Evolutionary conservation across 2,113 vertebrate genomes (phyloP).

Genomic region (Forbesichthys agassizii): DNA sequence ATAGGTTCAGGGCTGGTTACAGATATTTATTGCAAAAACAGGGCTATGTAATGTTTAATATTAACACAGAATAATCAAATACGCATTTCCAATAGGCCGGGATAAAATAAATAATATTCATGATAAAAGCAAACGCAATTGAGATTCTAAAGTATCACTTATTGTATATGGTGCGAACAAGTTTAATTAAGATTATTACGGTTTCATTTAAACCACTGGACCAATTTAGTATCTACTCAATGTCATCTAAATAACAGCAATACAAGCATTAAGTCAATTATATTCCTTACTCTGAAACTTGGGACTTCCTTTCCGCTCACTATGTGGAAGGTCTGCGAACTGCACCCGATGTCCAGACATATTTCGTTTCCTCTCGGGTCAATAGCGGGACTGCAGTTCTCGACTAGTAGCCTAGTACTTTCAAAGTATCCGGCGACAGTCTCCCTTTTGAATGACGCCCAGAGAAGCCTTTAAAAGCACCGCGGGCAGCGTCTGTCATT

Average conservation of each 20-base stretch:
- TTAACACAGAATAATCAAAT: too few relatives aligned
- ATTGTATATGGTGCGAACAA: neutral
- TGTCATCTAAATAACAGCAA: constrained; percentile 16
- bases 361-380: constrained; percentile 33
- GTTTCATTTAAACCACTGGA: neutral
- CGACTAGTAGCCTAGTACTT: constrained; percentile 1
- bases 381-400: constrained; percentile 15
- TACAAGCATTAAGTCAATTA: neutral
- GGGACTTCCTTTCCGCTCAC: constrained; percentile 67
- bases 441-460: constrained; percentile 11
- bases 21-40: too few relatives aligned
- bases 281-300: constrained; percentile 72
- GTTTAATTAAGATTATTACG: neutral
- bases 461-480: constrained; percentile 22
- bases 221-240: neutral
- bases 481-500: constrained; percentile 22
- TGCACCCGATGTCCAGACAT: constrained; percentile 83
- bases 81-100: too few relatives aligned
- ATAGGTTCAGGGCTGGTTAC: neutral
- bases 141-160: too few relatives aligned
- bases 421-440: constrained; percentile 44
- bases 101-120: too few relatives aligned
- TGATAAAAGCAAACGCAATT: too few relatives aligned
- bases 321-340: constrained; percentile 75
- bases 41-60: too few relatives aligned